Conservation (phyloP, 2,888 invertebrate genomes). For the Amphipoea lucens region DNA sequence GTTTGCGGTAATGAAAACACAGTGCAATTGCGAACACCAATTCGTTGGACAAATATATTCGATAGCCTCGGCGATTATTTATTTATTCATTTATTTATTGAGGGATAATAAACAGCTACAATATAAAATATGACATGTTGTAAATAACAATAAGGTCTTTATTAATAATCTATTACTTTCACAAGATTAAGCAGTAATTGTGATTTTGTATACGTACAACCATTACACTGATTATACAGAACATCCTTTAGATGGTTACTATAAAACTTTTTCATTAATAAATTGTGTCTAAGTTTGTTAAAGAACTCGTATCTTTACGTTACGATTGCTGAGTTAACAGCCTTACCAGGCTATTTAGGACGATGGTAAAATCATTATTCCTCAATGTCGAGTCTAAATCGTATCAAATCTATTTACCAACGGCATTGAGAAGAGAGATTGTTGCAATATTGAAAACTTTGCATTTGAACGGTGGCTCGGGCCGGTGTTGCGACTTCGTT, state of each 20-base stretch:
- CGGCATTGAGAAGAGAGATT: conserved; percentile 60
- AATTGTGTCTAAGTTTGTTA: not conserved
- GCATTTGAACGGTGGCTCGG: conserved; percentile 57
- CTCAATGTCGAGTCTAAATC: conserved; percentile 39
- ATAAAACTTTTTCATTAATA: not conserved
- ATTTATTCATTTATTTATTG: no score
- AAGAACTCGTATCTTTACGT: not conserved
- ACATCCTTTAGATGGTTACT: not conserved
- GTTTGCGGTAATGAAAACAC: not conserved
- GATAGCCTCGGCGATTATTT: not conserved
- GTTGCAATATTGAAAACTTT: conserved; percentile 71
- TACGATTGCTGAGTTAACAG: not conserved
- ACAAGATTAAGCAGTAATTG: not conserved
- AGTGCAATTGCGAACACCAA: not conserved
- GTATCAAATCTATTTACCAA: conserved; percentile 32
- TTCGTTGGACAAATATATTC: not conserved
- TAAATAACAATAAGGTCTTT: not conserved
- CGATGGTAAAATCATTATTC: not conserved
- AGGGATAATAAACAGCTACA: no score
- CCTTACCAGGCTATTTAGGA: no score
- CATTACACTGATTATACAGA: not conserved
- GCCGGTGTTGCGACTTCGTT: conserved; percentile 46
- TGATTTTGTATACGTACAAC: not conserved
- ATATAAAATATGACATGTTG: no score
- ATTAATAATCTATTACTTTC: not conserved